Percentiles rank a stretch among this genome's conserved stretches.
Evolutionary conservation across 2,797 vertebrate genomes (phyloP).

Genomic region (Pogonophryne albipinna): DNA sequence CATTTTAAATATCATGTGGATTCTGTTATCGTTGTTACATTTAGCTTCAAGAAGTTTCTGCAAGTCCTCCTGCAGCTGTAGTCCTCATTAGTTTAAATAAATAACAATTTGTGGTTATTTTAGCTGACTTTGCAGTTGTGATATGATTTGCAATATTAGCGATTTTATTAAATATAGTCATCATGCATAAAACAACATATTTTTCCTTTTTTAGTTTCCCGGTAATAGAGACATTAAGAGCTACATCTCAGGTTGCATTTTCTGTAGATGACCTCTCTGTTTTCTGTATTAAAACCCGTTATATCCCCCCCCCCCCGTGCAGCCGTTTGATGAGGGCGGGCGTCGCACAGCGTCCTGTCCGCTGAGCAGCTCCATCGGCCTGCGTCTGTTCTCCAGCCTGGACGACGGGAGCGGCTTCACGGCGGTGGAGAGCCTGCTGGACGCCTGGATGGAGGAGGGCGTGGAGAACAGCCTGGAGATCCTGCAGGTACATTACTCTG

Average conservation of each 20-base stretch:
- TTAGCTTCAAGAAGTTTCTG: no score
- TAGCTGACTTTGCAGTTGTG: no score
- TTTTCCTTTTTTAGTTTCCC: no score
- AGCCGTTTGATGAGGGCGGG: conserved; percentile 95
- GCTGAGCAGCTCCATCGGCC: conserved; percentile 87
- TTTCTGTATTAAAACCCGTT: no score
- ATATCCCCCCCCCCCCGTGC: not conserved
- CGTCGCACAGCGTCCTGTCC: conserved; percentile 86
- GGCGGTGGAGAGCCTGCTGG: conserved; percentile 88
- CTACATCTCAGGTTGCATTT: not conserved
- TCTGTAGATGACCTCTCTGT: not conserved
- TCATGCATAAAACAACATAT: no score
- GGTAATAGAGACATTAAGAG: not conserved
- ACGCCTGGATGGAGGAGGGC: conserved; percentile 95
- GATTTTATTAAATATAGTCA: no score
- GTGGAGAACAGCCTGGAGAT: conserved; percentile 94
- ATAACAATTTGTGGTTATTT: no score
- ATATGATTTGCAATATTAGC: no score
- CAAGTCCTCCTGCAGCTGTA: no score
- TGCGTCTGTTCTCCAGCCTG: conserved; percentile 91
- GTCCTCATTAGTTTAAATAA: no score
- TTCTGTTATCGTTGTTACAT: no score
- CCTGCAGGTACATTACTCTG: conserved; percentile 86
- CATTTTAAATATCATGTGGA: no score
- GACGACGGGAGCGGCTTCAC: conserved; percentile 93